Evolutionary conservation across 2,113 vertebrate species (phyloP).

Genomic region (Zapornia atra): DNA sequence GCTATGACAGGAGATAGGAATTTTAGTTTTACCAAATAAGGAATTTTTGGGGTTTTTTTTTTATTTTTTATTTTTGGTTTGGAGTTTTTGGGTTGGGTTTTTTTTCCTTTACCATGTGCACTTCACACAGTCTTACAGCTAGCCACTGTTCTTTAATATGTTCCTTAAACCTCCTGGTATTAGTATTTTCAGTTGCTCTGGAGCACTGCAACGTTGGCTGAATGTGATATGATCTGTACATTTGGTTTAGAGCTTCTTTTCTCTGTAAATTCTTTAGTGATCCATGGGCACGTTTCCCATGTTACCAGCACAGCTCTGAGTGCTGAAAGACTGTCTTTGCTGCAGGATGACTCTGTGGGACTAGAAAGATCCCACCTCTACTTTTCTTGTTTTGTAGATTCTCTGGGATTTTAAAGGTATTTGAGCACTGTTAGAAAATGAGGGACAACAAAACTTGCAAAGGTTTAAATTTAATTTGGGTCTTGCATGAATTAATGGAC

Average conservation of each 20-base stretch:
- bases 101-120: not conserved
- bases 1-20: not conserved
- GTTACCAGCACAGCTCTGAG: not conserved
- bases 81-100: too few relatives aligned
- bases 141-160: not conserved
- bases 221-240: not conserved
- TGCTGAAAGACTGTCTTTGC: not conserved
- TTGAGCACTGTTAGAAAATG: not conserved
- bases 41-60: not conserved
- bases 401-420: not conserved
- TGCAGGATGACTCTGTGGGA: not conserved
- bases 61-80: not conserved
- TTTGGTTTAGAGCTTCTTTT: not conserved
- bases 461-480: not conserved
- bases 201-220: not conserved
- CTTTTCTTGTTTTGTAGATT: not conserved
- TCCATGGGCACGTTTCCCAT: too few relatives aligned
- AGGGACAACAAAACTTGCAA: not conserved
- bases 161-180: not conserved
- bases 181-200: not conserved
- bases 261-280: not conserved
- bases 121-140: not conserved
- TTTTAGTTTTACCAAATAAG: not conserved
- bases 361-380: not conserved
- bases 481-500: not conserved